Evolutionary conservation across 2,113 vertebrate genomes (phyloP).

Genomic region (Atherinomorus stipes): DNA sequence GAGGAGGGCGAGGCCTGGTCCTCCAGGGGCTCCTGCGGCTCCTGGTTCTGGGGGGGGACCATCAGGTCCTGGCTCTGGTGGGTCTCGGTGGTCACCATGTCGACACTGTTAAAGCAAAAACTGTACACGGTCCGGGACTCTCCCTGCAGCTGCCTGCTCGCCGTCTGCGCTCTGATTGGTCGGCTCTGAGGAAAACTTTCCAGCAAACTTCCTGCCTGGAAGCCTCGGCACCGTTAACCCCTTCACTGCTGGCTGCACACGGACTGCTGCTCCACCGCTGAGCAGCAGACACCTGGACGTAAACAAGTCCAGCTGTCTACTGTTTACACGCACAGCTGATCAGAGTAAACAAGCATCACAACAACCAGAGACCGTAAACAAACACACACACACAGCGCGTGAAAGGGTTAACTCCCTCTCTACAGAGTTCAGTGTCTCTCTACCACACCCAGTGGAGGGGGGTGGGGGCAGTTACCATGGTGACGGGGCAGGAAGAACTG

Average conservation of each 20-base stretch:
- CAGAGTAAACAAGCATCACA: no score
- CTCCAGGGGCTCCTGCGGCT: constrained; percentile 35
- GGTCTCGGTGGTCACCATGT: constrained; percentile 73
- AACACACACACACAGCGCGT: not conserved
- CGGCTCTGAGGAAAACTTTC: constrained; percentile 60
- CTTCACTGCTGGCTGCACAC: no score
- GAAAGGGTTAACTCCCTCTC: constrained; percentile 52
- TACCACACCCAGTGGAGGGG: constrained; percentile 27
- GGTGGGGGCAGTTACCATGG: constrained; percentile 38
- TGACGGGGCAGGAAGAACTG: constrained; percentile 1
- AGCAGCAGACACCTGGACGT: no score
- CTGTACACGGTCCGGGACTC: not conserved
- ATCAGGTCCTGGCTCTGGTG: constrained; percentile 82
- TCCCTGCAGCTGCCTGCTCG: not conserved
- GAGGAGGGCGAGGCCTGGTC: constrained; percentile 52
- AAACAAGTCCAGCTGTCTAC: no score
- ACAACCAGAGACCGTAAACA: no score
- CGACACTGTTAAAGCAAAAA: constrained; percentile 5
- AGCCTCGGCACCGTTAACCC: constrained; percentile 67
- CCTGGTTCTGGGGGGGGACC: constrained; percentile 72
- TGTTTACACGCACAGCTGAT: no score
- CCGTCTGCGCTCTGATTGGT: constrained; percentile 27
- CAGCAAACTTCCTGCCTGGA: constrained; percentile 38
- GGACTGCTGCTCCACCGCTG: no score
- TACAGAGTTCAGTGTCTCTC: constrained; percentile 10